These are phyloP conservation scores for Chymomyza fuscimana DNA, from an alignment of 2,888 invertebrate genomes.

Conservation along the genomic window DNA sequence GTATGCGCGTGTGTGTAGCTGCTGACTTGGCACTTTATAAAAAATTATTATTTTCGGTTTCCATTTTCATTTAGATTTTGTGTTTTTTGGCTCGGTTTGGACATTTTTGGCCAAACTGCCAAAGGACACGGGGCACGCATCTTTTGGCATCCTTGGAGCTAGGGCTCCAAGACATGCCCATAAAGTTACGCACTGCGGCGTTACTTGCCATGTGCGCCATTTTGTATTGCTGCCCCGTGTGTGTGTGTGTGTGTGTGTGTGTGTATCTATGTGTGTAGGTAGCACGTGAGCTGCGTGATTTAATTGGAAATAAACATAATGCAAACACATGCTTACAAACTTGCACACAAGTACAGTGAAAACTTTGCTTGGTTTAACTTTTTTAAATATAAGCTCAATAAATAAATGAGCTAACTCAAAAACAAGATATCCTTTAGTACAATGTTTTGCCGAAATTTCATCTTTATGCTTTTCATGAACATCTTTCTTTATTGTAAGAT, in stretches of 20 bases:
- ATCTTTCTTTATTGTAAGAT: no score
- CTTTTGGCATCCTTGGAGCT: neutral
- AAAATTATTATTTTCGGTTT: slow-evolving; percentile 6
- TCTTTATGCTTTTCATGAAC: no score
- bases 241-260: neutral
- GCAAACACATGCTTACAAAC: slow-evolving; percentile 23
- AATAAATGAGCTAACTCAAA: no score
- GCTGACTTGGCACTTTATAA: slow-evolving; percentile 17
- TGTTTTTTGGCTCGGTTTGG: slow-evolving; percentile 17
- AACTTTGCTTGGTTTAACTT: neutral
- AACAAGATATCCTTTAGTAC: no score
- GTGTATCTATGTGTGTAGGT: slow-evolving; percentile 32
- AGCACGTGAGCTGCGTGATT: slow-evolving; percentile 69
- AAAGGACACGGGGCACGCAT: neutral
- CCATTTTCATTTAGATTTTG: neutral
- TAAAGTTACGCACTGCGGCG: slow-evolving; percentile 72
- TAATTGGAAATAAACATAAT: slow-evolving; percentile 67
- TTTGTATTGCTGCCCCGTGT: neutral
- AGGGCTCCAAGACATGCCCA: neutral
- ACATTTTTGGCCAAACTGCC: slow-evolving; percentile 8
- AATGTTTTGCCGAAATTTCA: no score
- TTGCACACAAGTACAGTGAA: neutral
- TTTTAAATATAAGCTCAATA: no score
- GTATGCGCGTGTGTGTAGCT: slow-evolving; percentile 14
- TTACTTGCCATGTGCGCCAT: slow-evolving; percentile 34